phyloP scores from a whole-genome alignment of 2,113 vertebrate genomes.

The Cygnus buccinator region DNA sequence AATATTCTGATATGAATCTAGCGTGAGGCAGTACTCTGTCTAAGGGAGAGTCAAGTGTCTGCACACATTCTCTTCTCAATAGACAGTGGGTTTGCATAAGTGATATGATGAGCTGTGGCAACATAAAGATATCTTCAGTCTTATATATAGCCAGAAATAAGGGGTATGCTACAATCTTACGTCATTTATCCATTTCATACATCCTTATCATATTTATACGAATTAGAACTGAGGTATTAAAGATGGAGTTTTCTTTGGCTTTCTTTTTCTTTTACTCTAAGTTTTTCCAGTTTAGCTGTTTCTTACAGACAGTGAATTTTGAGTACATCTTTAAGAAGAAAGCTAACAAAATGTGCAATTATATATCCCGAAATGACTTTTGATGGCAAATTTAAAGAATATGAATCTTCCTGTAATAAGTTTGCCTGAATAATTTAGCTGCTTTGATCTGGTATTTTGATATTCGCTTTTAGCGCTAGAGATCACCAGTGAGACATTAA shows the following conservation, averaged over 20 bases:
- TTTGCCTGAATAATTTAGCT: neutral
- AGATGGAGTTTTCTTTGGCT: neutral
- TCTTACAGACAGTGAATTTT: neutral
- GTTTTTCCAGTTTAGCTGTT: neutral
- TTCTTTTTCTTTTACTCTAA: neutral
- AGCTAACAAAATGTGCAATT: neutral
- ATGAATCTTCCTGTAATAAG: neutral
- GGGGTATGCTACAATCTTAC: neutral
- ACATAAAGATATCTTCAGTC: neutral
- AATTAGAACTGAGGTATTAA: neutral
- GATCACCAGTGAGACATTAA: neutral
- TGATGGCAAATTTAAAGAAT: neutral
- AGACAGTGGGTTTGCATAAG: neutral
- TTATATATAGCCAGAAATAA: neutral
- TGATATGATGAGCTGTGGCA: neutral
- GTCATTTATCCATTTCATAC: neutral
- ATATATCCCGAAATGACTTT: neutral
- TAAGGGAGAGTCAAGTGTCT: neutral
- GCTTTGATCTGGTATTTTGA: neutral
- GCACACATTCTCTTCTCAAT: neutral
- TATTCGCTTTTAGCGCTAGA: neutral
- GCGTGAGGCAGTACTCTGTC: neutral
- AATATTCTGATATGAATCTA: slow-evolving; percentile 25
- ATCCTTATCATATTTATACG: neutral
- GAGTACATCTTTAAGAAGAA: neutral